Evolutionary conservation across 2,113 vertebrate genomes (phyloP).

Genomic region (Pseudonaja textilis): DNA sequence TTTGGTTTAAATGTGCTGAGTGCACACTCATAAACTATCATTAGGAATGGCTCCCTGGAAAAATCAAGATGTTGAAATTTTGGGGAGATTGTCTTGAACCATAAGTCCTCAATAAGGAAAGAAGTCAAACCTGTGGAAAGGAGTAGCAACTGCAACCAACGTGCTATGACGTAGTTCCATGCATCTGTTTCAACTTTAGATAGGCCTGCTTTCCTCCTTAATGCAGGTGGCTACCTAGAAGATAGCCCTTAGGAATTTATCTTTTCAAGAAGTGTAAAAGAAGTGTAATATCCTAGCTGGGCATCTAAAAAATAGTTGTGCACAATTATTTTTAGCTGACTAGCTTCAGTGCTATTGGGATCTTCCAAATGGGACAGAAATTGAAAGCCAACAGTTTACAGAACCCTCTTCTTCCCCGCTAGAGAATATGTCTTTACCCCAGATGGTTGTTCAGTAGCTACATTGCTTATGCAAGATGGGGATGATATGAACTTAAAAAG

Average conservation of each 20-base stretch:
- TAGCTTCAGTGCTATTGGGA: no score
- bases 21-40: background rate
- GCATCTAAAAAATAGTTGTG: background rate
- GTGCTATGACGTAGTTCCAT: background rate
- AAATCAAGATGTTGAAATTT: background rate
- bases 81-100: background rate
- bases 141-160: background rate
- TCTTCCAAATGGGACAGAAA: no score
- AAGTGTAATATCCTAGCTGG: background rate
- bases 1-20: background rate
- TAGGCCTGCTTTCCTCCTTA: background rate
- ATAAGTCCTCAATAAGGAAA: background rate
- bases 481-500: background rate
- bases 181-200: background rate
- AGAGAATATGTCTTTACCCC: background rate
- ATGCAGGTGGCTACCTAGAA: background rate
- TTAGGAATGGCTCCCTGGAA: background rate
- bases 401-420: background rate
- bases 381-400: no score
- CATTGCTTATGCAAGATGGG: background rate
- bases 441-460: background rate
- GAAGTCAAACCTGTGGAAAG: background rate
- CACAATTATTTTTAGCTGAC: no score
- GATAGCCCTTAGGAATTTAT: background rate
- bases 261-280: background rate